A percentile compares a stretch with the other conserved stretches of the same genome.
These are phyloP conservation scores for Halcyon malimbica DNA, from an alignment of 2,113 vertebrate species.

Conservation along the genomic window DNA sequence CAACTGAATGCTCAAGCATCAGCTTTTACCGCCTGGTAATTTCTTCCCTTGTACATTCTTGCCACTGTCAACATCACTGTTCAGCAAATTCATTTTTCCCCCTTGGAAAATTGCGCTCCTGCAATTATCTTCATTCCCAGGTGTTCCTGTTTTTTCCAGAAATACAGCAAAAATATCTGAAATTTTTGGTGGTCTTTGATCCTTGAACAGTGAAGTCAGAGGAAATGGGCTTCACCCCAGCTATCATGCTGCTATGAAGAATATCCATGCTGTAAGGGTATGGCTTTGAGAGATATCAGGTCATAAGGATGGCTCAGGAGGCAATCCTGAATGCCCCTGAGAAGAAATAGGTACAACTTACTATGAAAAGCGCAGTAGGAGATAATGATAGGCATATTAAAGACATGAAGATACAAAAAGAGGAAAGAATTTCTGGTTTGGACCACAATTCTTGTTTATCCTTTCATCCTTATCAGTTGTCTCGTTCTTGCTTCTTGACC, in stretches of 20 bases:
- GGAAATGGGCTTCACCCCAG: neutral
- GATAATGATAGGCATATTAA: neutral
- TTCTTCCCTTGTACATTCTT: neutral
- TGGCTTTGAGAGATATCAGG: neutral
- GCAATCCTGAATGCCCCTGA: neutral
- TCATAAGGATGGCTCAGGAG: neutral
- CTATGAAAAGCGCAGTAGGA: neutral
- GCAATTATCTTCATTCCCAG: neutral
- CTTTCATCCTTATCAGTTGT: neutral
- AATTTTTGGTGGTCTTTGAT: neutral
- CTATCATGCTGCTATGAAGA: neutral
- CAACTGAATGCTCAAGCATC: fast-evolving
- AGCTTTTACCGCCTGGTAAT: neutral
- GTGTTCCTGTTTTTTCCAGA: neutral
- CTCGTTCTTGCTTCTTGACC: neutral
- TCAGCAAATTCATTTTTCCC: neutral
- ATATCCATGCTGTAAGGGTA: neutral
- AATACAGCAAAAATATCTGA: neutral
- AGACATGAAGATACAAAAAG: neutral
- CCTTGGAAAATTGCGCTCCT: neutral
- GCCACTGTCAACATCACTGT: neutral
- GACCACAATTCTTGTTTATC: neutral
- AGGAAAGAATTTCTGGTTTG: neutral
- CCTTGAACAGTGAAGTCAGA: neutral
- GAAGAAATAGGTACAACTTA: neutral